A percentile compares a stretch with the other conserved stretches of the same genome.
Evolutionary conservation across 2,888 invertebrate species (phyloP).

Genomic region (Scaptomyza tumidula): DNA sequence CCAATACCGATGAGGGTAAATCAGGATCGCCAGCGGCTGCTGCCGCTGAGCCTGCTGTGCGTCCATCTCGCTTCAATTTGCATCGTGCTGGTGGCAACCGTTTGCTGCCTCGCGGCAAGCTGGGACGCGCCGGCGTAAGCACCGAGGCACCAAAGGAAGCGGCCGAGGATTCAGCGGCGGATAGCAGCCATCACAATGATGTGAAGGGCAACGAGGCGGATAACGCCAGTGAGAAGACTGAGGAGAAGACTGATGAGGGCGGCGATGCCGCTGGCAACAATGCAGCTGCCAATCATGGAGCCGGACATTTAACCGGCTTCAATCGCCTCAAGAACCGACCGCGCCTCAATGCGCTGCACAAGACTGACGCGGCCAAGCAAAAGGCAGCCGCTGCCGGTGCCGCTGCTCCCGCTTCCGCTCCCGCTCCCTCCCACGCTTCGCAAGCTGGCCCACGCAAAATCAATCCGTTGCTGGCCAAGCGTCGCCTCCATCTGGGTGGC

Average conservation of each 20-base stretch:
- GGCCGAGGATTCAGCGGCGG: slow-evolving; percentile 77
- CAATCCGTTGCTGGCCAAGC: slow-evolving; percentile 83
- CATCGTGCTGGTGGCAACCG: slow-evolving; percentile 82
- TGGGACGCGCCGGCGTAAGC: slow-evolving; percentile 66
- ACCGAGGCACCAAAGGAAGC: slow-evolving; percentile 74
- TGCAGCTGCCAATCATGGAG: slow-evolving; percentile 40
- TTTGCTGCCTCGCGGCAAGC: slow-evolving; percentile 81
- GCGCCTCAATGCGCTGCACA: slow-evolving; percentile 82
- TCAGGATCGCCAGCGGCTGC: slow-evolving; percentile 45
- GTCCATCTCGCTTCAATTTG: slow-evolving; percentile 83
- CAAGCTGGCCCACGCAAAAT: slow-evolving; percentile 79
- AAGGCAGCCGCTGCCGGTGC: slow-evolving; percentile 63
- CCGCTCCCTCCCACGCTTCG: slow-evolving; percentile 44
- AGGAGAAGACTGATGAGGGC: slow-evolving; percentile 41
- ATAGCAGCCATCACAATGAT: slow-evolving; percentile 80
- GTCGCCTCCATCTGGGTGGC: slow-evolving; percentile 81
- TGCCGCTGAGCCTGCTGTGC: slow-evolving; percentile 50
- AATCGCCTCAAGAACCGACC: slow-evolving; percentile 84
- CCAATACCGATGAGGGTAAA: slow-evolving; percentile 62
- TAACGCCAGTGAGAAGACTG: slow-evolving; percentile 53
- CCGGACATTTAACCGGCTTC: slow-evolving; percentile 72
- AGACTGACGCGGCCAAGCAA: slow-evolving; percentile 82
- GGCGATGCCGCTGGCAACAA: slow-evolving; percentile 53
- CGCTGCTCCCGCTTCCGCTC: slow-evolving; percentile 31
- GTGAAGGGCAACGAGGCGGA: slow-evolving; percentile 68